Evolutionary conservation across 1,140 invertebrate genomes (phyloP), one percentile per base, ranked within the genome.

Genomic region (Cecropterus lyciades): DNA sequence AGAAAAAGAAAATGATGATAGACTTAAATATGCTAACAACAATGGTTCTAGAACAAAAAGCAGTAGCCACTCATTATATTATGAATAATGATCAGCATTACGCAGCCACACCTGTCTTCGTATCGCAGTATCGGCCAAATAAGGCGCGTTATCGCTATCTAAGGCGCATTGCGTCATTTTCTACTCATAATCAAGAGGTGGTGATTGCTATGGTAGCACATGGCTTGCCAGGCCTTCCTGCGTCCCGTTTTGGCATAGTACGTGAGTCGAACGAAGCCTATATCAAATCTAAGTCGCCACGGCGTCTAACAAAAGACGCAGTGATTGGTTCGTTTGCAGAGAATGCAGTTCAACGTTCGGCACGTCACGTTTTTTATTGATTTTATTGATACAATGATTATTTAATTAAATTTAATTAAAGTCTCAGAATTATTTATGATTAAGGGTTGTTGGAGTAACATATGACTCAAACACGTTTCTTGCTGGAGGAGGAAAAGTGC

Each of bases 161-260:
- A 77, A 79, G 77, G 73, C 48, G 64, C 49, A 69, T 85, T 82
- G 76, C 79, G 82, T 89, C 84, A 85, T 72, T 72, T 70, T 74
- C 69, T 79, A 83, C 80, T 80, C 73, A 80, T 78, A 70, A 80
- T 80, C 79, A 75, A 77, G 82, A 82, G 84, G 79, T 65, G 68
- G 63, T 69, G 62, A 65, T 60, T 69, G 57, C 43, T 56, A 42
- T 62, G 70, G 62, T 56, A 66, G 43, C 67, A 53, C 59, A 55
- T 40, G 52, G 30, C 64, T 6, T 17, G 37, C 14, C 15, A 24
- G 40, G 10, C 37, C 63, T 52, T 53, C 49, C 42, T 65, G 51
- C 27, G 42, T 53, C 43, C 45, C 15, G 27, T 33, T 60, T 60
- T 60, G 57, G 57, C 27, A 17, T 20, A 9, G 57, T 60, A 60